phyloP scores from a whole-genome alignment of 2,113 vertebrate species.

The Alces alces region DNA sequence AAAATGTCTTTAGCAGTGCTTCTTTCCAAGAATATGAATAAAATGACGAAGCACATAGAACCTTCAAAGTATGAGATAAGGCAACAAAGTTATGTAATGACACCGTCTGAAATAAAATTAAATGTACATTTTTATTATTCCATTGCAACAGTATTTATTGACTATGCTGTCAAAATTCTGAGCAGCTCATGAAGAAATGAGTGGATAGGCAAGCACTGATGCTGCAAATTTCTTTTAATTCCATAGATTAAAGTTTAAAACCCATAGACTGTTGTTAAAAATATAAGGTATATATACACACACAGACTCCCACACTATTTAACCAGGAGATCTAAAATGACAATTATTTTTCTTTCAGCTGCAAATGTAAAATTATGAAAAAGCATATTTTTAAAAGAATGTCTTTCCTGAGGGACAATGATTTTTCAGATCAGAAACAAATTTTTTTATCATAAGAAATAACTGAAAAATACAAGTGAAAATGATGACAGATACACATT shows the following conservation, averaged over 20 bases:
- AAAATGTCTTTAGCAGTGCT: constrained; percentile 15
- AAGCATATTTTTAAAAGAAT: background rate
- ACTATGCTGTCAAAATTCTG: background rate
- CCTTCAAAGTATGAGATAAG: background rate
- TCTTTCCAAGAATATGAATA: constrained; percentile 28
- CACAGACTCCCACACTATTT: background rate
- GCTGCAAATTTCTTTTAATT: constrained; percentile 34
- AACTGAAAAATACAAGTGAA: background rate
- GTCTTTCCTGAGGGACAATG: background rate
- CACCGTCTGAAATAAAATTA: constrained; percentile 45
- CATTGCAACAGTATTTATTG: constrained; percentile 7
- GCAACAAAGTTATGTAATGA: background rate
- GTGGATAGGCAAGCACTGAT: background rate
- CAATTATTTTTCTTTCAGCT: background rate
- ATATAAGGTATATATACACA: background rate
- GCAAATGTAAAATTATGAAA: background rate
- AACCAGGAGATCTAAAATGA: background rate
- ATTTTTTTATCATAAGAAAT: background rate
- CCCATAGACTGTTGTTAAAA: background rate
- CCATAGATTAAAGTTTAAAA: constrained; percentile 17
- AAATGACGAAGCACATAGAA: constrained; percentile 28
- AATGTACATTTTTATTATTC: constrained; percentile 47
- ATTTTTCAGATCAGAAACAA: background rate
- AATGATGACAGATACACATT: background rate
- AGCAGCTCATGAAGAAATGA: constrained; percentile 22